Conservation (phyloP, 1,140 invertebrate species). For the Formica selysi region DNA sequence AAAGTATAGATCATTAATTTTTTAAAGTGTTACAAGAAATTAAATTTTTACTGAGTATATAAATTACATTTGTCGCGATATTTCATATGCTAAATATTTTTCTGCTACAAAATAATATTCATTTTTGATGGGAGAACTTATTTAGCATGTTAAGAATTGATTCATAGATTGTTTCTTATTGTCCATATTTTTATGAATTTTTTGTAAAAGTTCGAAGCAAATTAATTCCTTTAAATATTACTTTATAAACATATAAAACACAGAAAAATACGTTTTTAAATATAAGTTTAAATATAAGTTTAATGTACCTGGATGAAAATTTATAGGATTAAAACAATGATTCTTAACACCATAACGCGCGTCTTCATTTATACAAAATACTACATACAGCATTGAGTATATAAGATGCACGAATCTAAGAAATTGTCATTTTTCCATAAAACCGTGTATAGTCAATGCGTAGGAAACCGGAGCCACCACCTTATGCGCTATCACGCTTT, state of each 20-base stretch:
- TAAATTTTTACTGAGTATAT: neutral
- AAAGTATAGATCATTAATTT: conserved; percentile 16
- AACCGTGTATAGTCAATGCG: conserved; percentile 43
- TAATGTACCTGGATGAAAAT: neutral
- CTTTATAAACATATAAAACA: neutral
- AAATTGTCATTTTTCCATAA: conserved; percentile 42
- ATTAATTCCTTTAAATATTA: neutral
- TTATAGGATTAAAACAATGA: neutral
- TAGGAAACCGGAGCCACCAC: conserved; percentile 40
- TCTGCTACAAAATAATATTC: neutral
- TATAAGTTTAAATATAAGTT: conserved; percentile 1
- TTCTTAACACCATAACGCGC: neutral
- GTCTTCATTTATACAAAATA: conserved; percentile 15
- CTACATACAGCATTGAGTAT: conserved; percentile 10
- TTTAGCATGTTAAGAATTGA: neutral
- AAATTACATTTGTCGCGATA: neutral
- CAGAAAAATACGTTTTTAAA: neutral
- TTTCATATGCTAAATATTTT: neutral
- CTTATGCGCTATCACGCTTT: conserved; percentile 62
- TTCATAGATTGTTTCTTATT: conserved; percentile 1
- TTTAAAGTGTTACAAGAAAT: conserved; percentile 7
- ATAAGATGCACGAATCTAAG: neutral
- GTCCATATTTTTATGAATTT: neutral
- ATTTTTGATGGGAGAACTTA: neutral
- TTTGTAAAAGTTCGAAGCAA: neutral